Conservation (phyloP, 2,888 invertebrate genomes). For the Chaetoderma sp. region DNA sequence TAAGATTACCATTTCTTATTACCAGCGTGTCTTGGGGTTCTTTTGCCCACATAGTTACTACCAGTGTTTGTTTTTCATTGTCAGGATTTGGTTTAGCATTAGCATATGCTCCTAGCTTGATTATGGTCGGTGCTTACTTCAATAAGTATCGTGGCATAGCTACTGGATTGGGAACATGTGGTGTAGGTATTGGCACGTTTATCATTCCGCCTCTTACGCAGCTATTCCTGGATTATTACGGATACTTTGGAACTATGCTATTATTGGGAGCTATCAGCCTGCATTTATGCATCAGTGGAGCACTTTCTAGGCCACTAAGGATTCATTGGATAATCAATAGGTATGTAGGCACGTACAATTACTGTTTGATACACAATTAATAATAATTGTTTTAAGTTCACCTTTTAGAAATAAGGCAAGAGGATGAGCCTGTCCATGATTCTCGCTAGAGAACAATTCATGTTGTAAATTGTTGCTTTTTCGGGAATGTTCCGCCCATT, state of each 20-base stretch:
- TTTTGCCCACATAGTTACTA: no score
- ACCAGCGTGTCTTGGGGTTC: no score
- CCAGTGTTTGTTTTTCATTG: constrained; percentile 2
- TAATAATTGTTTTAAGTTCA: no score
- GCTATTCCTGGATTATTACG: constrained; percentile 42
- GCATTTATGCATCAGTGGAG: constrained; percentile 44
- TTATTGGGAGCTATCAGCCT: constrained; percentile 43
- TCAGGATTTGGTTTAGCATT: constrained; percentile 51
- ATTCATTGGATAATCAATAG: no score
- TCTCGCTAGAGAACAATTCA: no score
- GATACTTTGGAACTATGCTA: constrained; percentile 48
- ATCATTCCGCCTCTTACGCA: constrained; percentile 45
- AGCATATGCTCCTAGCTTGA: constrained; percentile 49
- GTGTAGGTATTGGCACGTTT: constrained; percentile 54
- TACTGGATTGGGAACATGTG: constrained; percentile 47
- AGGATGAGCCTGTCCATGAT: no score
- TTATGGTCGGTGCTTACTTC: constrained; percentile 51
- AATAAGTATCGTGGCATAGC: constrained; percentile 49
- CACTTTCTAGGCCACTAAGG: constrained; percentile 45
- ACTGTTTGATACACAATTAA: no score
- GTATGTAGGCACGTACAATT: no score
- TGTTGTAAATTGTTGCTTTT: no score
- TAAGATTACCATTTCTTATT: no score
- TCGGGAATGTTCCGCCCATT: no score
- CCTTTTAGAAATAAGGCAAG: no score